phyloP scores from a whole-genome alignment of 2,113 vertebrate species.

The Atrichornis clamosus region DNA sequence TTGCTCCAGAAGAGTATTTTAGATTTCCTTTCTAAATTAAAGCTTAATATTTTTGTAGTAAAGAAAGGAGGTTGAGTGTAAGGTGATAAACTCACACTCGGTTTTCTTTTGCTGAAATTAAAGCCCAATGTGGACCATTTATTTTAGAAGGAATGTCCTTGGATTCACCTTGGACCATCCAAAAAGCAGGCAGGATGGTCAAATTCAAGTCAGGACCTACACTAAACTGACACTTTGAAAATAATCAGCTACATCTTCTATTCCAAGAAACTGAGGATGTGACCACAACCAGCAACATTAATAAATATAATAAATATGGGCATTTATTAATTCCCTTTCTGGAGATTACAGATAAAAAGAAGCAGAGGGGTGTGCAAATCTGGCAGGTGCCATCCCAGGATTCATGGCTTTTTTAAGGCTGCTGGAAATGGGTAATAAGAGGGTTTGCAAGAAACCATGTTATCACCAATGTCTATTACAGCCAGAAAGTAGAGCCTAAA shows the following conservation, averaged over 20 bases:
- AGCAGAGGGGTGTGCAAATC: background rate
- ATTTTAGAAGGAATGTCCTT: background rate
- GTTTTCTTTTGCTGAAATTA: background rate
- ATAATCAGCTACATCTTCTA: background rate
- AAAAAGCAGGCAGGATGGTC: background rate
- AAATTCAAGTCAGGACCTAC: background rate
- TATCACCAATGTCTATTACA: background rate
- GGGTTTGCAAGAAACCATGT: background rate
- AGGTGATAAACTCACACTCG: background rate
- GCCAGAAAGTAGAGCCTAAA: background rate
- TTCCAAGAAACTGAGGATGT: rapidly evolving
- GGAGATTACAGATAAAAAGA: background rate
- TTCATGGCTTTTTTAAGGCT: rapidly evolving
- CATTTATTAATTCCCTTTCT: background rate
- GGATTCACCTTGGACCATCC: background rate
- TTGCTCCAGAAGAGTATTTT: background rate
- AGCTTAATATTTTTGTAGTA: background rate
- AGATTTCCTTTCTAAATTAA: background rate
- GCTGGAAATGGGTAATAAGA: background rate
- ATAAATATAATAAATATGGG: background rate
- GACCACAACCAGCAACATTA: background rate
- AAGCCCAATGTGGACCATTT: background rate
- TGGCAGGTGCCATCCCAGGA: background rate
- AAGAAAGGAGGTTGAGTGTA: background rate
- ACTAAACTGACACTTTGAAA: background rate